Base-by-base conservation (phyloP, 2,797 vertebrate genomes). In the Periparus ater region DNA sequence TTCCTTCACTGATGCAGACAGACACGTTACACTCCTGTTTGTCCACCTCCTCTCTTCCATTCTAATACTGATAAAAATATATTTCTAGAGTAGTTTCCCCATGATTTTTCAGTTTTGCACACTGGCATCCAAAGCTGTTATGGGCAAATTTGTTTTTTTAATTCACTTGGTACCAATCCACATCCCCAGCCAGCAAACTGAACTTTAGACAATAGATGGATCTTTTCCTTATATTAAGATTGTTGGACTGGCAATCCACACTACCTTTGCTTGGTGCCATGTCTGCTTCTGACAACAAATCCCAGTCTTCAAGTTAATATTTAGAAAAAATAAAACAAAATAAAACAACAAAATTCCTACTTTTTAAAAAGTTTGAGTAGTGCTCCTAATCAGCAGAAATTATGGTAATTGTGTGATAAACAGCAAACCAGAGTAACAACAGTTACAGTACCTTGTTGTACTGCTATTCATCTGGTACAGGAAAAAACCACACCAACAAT, bases 21-120 rank as follows among this genome's bases (percentile, higher is more conserved):
- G n/a, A 21, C 3, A 3, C 0, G 0, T 32, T 42, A 72, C 25
- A 75, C 2, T 3, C 16, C 9, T 34, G 9, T 29, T 53, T 40
- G 16, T 47, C 32, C 42, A 74, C 5, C 18, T 88, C 51, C 51
- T 67, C 66, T 63, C 40, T 91, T 89, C 45, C 11, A 44, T 61
- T 74, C 30, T n/a, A 48, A 47, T 22, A 30, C 2, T 55, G 7
- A 71, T 22, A 38, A 12, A 55, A 51, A 71, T 14, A 48, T 3
- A 27, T 63, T 48, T 66, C 22, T 26, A 53, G 38, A 60, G 60
- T 13, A 67, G 16, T 8, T 66, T 81, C 68, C 30, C 26, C 0
- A 0, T 30, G 7, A 27, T 44, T 78, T 93, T 71, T 21, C 32
- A 57, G 29, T 12, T 81, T 77, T 74, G 36, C 45, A 54, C 23